phyloP scores from a whole-genome alignment of 2,888 invertebrate species.

The Allophyes oxyacanthae region DNA sequence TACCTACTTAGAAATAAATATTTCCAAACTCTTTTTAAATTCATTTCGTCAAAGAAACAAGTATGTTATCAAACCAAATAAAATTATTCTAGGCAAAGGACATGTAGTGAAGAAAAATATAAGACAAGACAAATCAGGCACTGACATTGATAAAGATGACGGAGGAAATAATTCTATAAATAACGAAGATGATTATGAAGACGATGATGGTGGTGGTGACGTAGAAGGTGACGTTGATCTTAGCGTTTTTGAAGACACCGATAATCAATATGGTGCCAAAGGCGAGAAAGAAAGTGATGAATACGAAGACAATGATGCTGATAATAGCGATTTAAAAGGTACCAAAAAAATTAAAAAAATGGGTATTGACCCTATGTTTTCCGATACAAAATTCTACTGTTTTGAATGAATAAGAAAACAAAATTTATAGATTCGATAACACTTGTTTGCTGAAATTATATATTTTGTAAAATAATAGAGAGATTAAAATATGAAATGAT shows the following conservation, averaged over 20 bases:
- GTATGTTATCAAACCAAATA: not conserved
- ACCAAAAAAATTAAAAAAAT: not conserved
- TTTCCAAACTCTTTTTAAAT: not conserved
- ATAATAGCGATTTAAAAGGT: not conserved
- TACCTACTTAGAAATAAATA: too few species aligned
- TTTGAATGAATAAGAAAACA: too few species aligned
- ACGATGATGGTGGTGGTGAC: not conserved
- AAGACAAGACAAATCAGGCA: not conserved
- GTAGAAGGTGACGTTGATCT: not conserved
- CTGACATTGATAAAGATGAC: too few species aligned
- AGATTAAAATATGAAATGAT: too few species aligned
- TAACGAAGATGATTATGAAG: not conserved
- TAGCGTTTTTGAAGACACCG: not conserved
- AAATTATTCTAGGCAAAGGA: slow-evolving; percentile 12
- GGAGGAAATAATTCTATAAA: not conserved
- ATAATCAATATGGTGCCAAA: too few species aligned
- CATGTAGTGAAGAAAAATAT: slow-evolving; percentile 6
- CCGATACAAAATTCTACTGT: too few species aligned
- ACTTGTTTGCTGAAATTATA: too few species aligned
- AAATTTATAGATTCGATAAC: too few species aligned
- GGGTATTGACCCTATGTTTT: too few species aligned
- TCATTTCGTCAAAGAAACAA: not conserved
- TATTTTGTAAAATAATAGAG: too few species aligned
- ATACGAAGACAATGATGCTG: too few species aligned
- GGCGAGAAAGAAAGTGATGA: not conserved